Conservation (phyloP, 2,113 vertebrate species). For the Rhinolophus ferrumequinum region DNA sequence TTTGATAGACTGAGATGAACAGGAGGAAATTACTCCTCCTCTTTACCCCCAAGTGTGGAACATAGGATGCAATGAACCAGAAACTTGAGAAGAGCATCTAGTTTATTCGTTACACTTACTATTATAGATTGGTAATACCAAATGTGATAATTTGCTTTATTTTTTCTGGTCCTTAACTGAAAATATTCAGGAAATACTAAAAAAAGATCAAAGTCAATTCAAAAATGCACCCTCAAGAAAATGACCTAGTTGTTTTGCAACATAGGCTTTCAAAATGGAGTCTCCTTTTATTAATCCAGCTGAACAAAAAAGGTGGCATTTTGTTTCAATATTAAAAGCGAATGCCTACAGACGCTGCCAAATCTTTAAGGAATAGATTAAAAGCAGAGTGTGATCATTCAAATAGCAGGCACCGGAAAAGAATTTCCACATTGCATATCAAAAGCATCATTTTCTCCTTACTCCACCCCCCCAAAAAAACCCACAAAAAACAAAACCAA, state of each 20-base stretch:
- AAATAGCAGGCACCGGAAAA: neutral
- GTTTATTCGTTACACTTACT: neutral
- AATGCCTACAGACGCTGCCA: neutral
- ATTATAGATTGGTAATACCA: neutral
- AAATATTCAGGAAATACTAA: neutral
- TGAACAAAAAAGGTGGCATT: neutral
- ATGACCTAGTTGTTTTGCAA: neutral
- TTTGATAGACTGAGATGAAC: neutral
- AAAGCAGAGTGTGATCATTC: neutral
- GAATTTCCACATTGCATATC: neutral
- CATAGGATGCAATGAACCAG: neutral
- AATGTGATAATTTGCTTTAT: neutral
- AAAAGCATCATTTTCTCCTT: neutral
- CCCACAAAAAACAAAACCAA: too few species aligned
- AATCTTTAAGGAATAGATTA: neutral
- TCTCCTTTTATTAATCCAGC: neutral
- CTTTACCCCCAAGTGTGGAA: neutral
- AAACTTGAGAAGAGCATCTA: neutral
- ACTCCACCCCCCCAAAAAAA: too few species aligned
- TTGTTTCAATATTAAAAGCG: neutral
- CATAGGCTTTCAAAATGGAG: neutral
- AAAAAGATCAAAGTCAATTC: neutral
- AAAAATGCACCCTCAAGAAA: slow-evolving; percentile 1
- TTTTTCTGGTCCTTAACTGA: neutral
- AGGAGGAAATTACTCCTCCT: neutral